Evolutionary conservation across 2,113 vertebrate species (phyloP), one percentile per base, ranked within the genome.

Genomic region (Lasiurus cinereus): DNA sequence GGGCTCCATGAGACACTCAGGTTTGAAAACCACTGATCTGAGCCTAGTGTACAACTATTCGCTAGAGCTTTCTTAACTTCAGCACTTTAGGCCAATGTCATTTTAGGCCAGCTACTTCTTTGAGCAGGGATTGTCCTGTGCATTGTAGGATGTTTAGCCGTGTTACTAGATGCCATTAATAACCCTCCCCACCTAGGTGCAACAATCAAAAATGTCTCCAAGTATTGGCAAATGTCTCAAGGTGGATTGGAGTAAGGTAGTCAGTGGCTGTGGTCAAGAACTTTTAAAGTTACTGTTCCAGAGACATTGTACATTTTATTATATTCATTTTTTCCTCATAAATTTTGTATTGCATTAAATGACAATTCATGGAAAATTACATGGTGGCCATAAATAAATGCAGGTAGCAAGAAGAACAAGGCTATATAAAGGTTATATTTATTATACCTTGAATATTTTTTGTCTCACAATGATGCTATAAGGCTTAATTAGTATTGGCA

Each of bases 301-400:
- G 54, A 91, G 70, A 54, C 64, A 64, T 62, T 77, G 16, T 94
- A 66, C 72, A 66, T 94, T 94, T 83, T 56, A 90, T 43, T 77
- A 59, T n/a, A 64, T 33, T 90, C n/a, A n/a, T 90, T 88, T 66
- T 83, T 33, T 88, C 76, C 21, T 88, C 12, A n/a, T 73, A 46
- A 43, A 64, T 19, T 82, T 94, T 84, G 74, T 62, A 74, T 76
- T 59, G 18, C 52, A 76, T 21, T 54, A 83, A 90, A 82, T 74
- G 29, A 62, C 39, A 74, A 66, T 39, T 88, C 39, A 88, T 70
- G 43, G 50, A 50, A 66, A 64, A 14, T 62, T 93, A 2, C 76
- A 67, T 67, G 76, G 67, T 82, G 46, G 36, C 50, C 27, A 31
- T 84, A 79, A 80, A 73, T 29, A 83, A 93, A 46, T 80, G 22